A percentile compares a stretch with the other conserved stretches of the same genome.
Conservation (phyloP, 1,140 invertebrate genomes). For the Phymastichus coffea region DNA sequence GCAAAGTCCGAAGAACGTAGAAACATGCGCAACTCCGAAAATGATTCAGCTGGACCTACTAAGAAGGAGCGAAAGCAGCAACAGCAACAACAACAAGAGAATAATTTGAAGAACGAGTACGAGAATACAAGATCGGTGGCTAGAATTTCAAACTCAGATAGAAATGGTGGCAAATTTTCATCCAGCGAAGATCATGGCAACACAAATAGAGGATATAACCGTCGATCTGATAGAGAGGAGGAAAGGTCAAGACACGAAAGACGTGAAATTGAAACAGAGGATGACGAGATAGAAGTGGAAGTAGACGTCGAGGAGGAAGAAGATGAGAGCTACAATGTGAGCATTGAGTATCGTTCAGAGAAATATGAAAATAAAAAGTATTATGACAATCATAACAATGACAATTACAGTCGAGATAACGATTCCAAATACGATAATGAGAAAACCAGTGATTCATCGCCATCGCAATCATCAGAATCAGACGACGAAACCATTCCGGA, state of each 20-base stretch:
- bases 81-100: conserved; percentile 11
- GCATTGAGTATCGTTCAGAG: conserved; percentile 33
- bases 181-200: conserved; percentile 31
- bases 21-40: conserved; percentile 37
- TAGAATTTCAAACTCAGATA: conserved; percentile 25
- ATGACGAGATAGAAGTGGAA: conserved; percentile 42
- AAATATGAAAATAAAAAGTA: conserved; percentile 46
- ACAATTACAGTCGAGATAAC: conserved; percentile 25
- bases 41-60: conserved; percentile 26
- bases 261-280: conserved; percentile 45
- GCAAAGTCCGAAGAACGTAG: conserved; percentile 34
- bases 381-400: conserved; percentile 37
- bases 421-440: conserved; percentile 47
- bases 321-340: conserved; percentile 33
- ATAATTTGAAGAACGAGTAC: conserved; percentile 33
- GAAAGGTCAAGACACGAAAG: conserved; percentile 26
- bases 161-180: conserved; percentile 26
- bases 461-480: conserved; percentile 43
- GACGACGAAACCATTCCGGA: conserved; percentile 54
- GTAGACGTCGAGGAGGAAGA: conserved; percentile 38
- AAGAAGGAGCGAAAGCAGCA: conserved; percentile 34
- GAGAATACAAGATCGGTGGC: conserved; percentile 11
- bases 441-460: conserved; percentile 41
- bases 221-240: conserved; percentile 5
- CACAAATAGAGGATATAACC: neutral